Conservation (phyloP, 2,888 invertebrate genomes). For the Temnothorax ravouxi region DNA sequence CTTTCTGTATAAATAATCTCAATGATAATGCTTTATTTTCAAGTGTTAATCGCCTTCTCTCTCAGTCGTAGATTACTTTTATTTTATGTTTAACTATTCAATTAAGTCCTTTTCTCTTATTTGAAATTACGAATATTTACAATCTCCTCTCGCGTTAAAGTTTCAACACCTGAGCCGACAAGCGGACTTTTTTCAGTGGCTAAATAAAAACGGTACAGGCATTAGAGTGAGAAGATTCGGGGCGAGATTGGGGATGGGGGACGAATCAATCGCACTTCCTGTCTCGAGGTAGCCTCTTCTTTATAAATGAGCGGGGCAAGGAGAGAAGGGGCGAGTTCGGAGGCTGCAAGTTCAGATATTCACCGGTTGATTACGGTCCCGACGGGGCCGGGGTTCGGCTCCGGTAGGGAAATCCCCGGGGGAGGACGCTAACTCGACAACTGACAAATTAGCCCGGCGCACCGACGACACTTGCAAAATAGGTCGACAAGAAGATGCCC, state of each 20-base stretch:
- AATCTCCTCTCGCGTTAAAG: neutral
- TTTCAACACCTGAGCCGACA: constrained; percentile 1
- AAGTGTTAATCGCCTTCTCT: too few relatives aligned
- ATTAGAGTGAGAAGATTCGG: constrained; percentile 13
- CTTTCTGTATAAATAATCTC: neutral
- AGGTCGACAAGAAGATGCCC: constrained; percentile 84
- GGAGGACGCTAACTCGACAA: constrained; percentile 86
- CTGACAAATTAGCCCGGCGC: constrained; percentile 86
- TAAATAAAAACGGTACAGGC: constrained; percentile 46
- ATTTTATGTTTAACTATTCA: neutral
- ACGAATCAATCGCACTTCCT: constrained; percentile 83
- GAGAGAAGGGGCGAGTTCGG: constrained; percentile 75
- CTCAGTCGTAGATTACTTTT: neutral
- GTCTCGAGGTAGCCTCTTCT: constrained; percentile 79
- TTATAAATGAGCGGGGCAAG: constrained; percentile 83
- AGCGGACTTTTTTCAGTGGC: constrained; percentile 14
- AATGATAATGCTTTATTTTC: neutral
- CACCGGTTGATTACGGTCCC: constrained; percentile 86
- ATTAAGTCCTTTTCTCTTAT: neutral
- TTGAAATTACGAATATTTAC: neutral
- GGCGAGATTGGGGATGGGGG: constrained; percentile 35
- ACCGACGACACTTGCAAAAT: constrained; percentile 87
- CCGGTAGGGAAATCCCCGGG: constrained; percentile 81
- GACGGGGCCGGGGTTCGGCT: constrained; percentile 72
- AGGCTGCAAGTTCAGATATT: constrained; percentile 85